Evolutionary conservation across 2,113 vertebrate genomes (phyloP), one percentile per base, ranked within the genome.

Genomic region (Takifugu flavidus): DNA sequence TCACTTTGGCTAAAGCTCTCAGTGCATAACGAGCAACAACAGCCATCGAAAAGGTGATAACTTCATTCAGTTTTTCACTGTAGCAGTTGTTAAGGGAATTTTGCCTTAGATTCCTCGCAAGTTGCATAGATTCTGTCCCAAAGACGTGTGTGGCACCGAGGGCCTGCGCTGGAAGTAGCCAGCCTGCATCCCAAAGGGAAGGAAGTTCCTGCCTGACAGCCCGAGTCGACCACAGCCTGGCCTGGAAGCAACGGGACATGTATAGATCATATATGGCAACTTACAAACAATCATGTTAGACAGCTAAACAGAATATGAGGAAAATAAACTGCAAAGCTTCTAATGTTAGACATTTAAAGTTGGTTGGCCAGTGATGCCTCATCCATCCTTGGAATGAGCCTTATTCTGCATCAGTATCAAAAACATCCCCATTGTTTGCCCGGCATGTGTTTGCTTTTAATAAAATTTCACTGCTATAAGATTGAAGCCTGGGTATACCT

Each of bases 391-490:
- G 4, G 6, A 4, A 31, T 5, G 1, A 6, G 29, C 29, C 7
- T 31, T 31, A 31, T 31, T 31, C 29, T 5, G 29, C 29, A 31
- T 47, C 3, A 29, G 0, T 6, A 15, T 59, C 34, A 29, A 50
- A 45, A 31, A 34, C 43, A 39, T 64, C 58, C 6, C 42, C 31
- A 7, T 29, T 44, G 25, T 29, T 5, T 6, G n/a, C 6, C 58
- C 6, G 47, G 59, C n/a, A 20, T 49, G 39, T 70, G 74, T 75
- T 67, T 77, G 61, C 73, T 44, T 46, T 65, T 60, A 72, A 79
- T 82, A 62, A 59, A 28, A 75, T 76, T 75, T 77, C 14, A 50
- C 50, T 13, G 44, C 45, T 28, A 27, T 70, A 66, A 50, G 60
- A 59, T 43, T 49, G 59, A 44, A 47, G 45, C n/a, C 44, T 1